Conservation (phyloP, 2,797 vertebrate species). For the Pseudomugil tenellus region DNA sequence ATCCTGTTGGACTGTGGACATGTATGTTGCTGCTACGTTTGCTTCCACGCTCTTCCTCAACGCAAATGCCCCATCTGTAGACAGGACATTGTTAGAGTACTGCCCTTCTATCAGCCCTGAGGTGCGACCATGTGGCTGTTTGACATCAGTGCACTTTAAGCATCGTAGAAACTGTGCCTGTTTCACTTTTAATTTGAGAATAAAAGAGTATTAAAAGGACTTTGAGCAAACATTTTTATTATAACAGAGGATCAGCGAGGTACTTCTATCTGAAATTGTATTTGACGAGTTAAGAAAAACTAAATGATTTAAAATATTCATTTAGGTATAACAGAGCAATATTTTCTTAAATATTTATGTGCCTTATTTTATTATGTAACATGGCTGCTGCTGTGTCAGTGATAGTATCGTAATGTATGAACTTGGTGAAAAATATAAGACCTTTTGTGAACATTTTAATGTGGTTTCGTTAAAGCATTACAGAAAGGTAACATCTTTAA, state of each 20-base stretch:
- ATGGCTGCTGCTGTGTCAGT: slow-evolving; percentile 14
- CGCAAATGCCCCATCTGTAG: slow-evolving; percentile 87
- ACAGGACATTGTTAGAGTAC: slow-evolving; percentile 81
- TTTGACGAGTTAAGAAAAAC: not conserved
- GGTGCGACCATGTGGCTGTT: slow-evolving; percentile 2
- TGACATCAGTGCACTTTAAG: slow-evolving; percentile 16
- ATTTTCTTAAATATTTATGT: slow-evolving; percentile 60
- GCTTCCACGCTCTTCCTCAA: slow-evolving; percentile 84
- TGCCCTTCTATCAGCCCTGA: slow-evolving; percentile 86
- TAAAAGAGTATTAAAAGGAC: slow-evolving; percentile 7
- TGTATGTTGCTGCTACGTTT: slow-evolving; percentile 88
- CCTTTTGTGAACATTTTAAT: not conserved
- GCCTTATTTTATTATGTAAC: slow-evolving; percentile 56
- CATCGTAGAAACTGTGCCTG: slow-evolving; percentile 14
- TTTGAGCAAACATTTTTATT: slow-evolving; percentile 17
- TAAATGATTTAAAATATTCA: not conserved
- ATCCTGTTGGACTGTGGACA: slow-evolving; percentile 89
- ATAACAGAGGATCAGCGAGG: not conserved
- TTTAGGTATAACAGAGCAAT: slow-evolving; percentile 33
- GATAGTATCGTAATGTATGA: slow-evolving; percentile 11
- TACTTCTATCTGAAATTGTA: slow-evolving; percentile 4
- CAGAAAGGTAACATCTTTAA: not conserved
- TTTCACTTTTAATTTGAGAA: slow-evolving; percentile 4
- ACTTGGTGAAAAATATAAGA: not conserved
- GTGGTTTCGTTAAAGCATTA: slow-evolving; percentile 3